Conservation (phyloP, 2,888 invertebrate species). For the Crocallis elinguaria region DNA sequence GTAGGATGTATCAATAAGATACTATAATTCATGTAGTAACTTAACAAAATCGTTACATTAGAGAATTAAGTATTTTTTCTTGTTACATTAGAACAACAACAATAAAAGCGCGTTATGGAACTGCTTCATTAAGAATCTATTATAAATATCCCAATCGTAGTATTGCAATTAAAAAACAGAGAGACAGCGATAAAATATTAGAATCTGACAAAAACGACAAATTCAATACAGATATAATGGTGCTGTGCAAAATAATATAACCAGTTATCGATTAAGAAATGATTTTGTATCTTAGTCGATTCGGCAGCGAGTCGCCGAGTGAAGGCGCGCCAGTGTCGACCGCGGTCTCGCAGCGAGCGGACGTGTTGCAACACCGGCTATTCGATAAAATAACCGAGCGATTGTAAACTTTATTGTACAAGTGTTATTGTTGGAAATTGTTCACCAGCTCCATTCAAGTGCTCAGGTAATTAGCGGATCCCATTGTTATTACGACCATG, state of each 20-base stretch:
- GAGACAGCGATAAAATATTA: slow-evolving; percentile 30
- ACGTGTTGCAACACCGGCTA: slow-evolving; percentile 63
- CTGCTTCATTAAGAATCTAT: no score
- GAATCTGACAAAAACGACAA: slow-evolving; percentile 37
- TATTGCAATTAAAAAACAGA: not conserved
- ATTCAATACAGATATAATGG: slow-evolving; percentile 40
- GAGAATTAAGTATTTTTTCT: no score
- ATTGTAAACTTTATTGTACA: slow-evolving; percentile 63
- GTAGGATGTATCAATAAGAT: no score
- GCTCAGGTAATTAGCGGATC: slow-evolving; percentile 40
- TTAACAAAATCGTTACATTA: no score
- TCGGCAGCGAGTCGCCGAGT: slow-evolving; percentile 37
- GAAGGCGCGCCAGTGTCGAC: slow-evolving; percentile 49
- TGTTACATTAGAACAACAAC: no score
- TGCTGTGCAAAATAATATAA: slow-evolving; percentile 54
- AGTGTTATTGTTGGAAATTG: slow-evolving; percentile 52
- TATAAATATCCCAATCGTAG: not conserved
- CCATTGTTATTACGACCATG: slow-evolving; percentile 37
- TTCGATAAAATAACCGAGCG: slow-evolving; percentile 65
- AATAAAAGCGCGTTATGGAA: no score
- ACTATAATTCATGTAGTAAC: no score
- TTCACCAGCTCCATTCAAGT: slow-evolving; percentile 31
- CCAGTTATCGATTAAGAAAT: slow-evolving; percentile 67
- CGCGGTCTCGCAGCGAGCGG: slow-evolving; percentile 54
- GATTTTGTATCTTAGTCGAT: slow-evolving; percentile 52